Percentiles rank a stretch among this genome's conserved stretches.
Evolutionary conservation across 2,797 vertebrate genomes (phyloP).

Genomic region (Rhinella marina): DNA sequence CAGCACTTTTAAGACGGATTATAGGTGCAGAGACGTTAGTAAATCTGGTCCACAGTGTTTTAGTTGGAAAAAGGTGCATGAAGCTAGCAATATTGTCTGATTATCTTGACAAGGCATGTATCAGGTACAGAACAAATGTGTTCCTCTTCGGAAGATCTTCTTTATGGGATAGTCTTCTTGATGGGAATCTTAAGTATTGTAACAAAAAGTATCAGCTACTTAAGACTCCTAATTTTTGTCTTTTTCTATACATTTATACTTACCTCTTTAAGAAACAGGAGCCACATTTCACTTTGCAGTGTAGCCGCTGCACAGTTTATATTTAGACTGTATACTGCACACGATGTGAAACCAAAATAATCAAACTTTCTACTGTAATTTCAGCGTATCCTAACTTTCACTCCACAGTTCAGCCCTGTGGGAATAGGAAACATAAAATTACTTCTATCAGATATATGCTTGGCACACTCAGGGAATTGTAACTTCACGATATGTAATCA

Average conservation of each 20-base stretch:
- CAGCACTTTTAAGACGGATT: too few species aligned
- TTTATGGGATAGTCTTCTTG: too few species aligned
- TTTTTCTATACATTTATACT: background rate
- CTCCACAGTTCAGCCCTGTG: background rate
- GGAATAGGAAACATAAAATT: slow-evolving; percentile 22
- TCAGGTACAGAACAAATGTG: background rate
- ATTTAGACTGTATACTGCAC: background rate
- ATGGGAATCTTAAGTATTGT: background rate
- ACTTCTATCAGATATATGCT: slow-evolving; percentile 11
- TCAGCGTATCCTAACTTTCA: slow-evolving; percentile 6
- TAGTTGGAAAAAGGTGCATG: too few species aligned
- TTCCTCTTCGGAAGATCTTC: background rate
- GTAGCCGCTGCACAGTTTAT: background rate
- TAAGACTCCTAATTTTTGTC: background rate
- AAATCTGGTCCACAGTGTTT: too few species aligned
- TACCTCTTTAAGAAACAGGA: background rate
- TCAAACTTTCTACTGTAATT: background rate
- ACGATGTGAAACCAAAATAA: background rate
- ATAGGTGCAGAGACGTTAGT: too few species aligned
- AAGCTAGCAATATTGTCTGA: background rate
- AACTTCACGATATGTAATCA: slow-evolving; percentile 18
- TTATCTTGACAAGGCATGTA: background rate
- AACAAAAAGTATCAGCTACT: background rate
- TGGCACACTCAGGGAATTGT: background rate
- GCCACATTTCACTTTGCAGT: background rate